These are phyloP conservation scores for Catamblyrhynchus diadema DNA, from an alignment of 2,797 vertebrate genomes.

Conservation along the genomic window DNA sequence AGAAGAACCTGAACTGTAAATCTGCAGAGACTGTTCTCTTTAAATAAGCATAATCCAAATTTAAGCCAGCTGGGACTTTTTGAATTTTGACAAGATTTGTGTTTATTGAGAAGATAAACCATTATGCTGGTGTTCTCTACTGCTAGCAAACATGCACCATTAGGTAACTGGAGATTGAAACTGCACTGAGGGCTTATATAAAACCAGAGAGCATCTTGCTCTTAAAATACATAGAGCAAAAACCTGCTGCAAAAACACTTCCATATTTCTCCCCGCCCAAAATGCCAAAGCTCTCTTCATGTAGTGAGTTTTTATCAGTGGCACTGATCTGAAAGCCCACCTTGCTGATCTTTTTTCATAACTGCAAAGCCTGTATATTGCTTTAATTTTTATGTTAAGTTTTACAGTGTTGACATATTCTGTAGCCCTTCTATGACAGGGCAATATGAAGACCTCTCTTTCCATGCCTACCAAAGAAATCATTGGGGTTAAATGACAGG, in stretches of 20 bases:
- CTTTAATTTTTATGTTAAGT: constrained; percentile 67
- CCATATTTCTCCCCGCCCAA: not conserved
- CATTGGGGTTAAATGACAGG: constrained; percentile 70
- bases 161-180: not conserved
- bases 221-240: not conserved
- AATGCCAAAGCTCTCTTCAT: not conserved
- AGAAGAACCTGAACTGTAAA: not conserved
- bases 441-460: constrained; percentile 58
- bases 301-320: not conserved
- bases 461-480: constrained; percentile 66
- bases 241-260: not conserved
- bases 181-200: not conserved
- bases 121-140: not conserved
- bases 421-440: constrained; percentile 59
- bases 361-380: constrained; percentile 26
- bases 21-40: not conserved
- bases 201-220: not conserved
- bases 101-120: not conserved
- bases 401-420: constrained; percentile 64
- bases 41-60: not conserved
- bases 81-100: not conserved
- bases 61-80: not conserved
- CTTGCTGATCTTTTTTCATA: constrained; percentile 42
- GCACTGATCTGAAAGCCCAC: constrained; percentile 41
- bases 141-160: not conserved